A percentile compares a stretch with the other conserved stretches of the same genome.
Conservation (phyloP, 1,140 invertebrate species). For the Atta texana region DNA sequence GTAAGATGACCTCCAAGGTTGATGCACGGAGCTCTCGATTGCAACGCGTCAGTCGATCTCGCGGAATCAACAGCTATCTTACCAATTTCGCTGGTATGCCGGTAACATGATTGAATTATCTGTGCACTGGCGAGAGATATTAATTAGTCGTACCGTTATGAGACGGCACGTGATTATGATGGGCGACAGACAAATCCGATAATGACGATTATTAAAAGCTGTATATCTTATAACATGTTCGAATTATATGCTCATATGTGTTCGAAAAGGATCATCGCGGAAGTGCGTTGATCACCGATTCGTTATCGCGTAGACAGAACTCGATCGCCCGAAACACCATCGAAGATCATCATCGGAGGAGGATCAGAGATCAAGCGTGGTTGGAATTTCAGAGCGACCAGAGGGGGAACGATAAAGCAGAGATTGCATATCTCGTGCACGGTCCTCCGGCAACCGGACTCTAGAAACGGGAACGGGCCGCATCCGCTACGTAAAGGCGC, state of each 20-base stretch:
- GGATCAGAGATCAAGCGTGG: slow-evolving; percentile 64
- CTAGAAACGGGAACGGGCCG: slow-evolving; percentile 81
- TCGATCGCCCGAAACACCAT: slow-evolving; percentile 58
- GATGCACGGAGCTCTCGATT: slow-evolving; percentile 32
- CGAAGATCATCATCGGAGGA: slow-evolving; percentile 52
- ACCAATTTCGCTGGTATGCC: slow-evolving; percentile 20
- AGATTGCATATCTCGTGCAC: slow-evolving; percentile 70
- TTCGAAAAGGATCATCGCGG: background rate
- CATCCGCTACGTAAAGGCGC: slow-evolving; percentile 80
- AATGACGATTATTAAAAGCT: slow-evolving; percentile 42
- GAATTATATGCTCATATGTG: slow-evolving; percentile 14
- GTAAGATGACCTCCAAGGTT: slow-evolving; percentile 25
- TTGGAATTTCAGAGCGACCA: slow-evolving; percentile 67
- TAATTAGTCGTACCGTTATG: slow-evolving; percentile 72
- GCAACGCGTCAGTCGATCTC: slow-evolving; percentile 44
- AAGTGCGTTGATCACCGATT: slow-evolving; percentile 24
- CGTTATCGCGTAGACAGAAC: slow-evolving; percentile 44
- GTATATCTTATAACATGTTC: background rate
- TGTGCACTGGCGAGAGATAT: slow-evolving; percentile 44
- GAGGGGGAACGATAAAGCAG: slow-evolving; percentile 60
- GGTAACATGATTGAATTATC: slow-evolving; percentile 31
- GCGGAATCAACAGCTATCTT: slow-evolving; percentile 28
- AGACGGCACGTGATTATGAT: slow-evolving; percentile 41
- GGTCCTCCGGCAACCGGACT: slow-evolving; percentile 76
- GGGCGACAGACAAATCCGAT: slow-evolving; percentile 58